Evolutionary conservation across 2,888 invertebrate genomes (phyloP), one percentile per base, ranked within the genome.

Genomic region (Zele albiditarsus): DNA sequence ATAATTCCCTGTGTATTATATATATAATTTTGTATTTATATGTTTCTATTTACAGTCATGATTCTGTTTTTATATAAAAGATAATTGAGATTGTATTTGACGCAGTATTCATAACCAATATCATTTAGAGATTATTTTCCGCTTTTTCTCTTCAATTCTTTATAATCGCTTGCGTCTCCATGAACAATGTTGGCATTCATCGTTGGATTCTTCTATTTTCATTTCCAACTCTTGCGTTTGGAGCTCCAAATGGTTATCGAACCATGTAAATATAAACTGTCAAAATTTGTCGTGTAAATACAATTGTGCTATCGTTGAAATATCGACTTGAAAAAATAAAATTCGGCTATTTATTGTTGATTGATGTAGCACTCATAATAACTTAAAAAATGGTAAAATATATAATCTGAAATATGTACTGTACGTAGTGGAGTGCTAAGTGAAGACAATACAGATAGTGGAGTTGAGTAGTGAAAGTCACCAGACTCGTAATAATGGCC

Each of bases 201-300:
- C 67, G 74, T 88, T 12, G 87, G 86, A 6, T 88, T 86, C 71
- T 81, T 86, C 27, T 88, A 87, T 77, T 84, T 88, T 68, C 84
- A 86, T 78, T 77, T 82, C 25, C 83, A 86, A 79, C 72, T 87
- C 38, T 78, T 88, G n/a, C 80, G 86, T n/a, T 78, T 89, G 10
- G 86, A 88, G 74, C 8, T 87, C 38, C 86, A 88, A 76, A 85
- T 89, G 82, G 78, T 83, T 58, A 57, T 88, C 25, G 83, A 82
- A 20, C 81, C 82, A n/a, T 83, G 84, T 5, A 83, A 84, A 3
- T 86, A 80, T 76, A 88, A 85, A 71, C 73, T 86, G 3, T 82
- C 85, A 5, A 87, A 85, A 78, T 88, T 85, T 60, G 78, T 85
- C 58, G 27, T 87, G n/a, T 87, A 76, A 82, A 25, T 49, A 49